These are phyloP conservation scores for Heptranchias perlo DNA, from an alignment of 2,113 vertebrate species.

Conservation along the genomic window DNA sequence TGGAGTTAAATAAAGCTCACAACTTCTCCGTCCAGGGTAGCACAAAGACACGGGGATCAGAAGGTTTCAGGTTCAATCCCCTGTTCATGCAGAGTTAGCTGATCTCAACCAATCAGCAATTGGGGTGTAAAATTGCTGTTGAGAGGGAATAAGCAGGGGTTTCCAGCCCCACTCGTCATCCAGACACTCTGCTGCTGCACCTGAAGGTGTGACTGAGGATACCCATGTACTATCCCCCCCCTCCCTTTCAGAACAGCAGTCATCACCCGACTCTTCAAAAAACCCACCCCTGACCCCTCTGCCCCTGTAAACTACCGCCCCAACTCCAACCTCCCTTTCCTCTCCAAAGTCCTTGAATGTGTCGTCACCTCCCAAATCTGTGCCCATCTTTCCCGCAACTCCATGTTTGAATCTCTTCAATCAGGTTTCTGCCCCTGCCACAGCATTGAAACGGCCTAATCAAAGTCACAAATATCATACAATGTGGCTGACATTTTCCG, in stretches of 20 bases:
- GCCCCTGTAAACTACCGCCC: neutral
- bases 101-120: neutral
- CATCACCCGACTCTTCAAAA: neutral
- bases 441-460: neutral
- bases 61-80: neutral
- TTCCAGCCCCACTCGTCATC: neutral
- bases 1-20: neutral
- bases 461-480: neutral
- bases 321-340: neutral
- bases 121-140: neutral
- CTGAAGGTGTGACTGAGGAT: too few species aligned
- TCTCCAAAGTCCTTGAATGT: too few species aligned
- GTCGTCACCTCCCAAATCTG: too few species aligned
- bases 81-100: neutral
- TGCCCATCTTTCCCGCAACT: neutral
- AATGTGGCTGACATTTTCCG: neutral
- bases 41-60: neutral
- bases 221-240: neutral
- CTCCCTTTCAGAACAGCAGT: neutral
- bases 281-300: neutral
- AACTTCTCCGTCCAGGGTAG: neutral
- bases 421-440: neutral
- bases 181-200: neutral
- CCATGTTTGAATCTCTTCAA: neutral
- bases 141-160: neutral